Conservation (phyloP, 2,888 invertebrate genomes). For the Pyralis farinalis region DNA sequence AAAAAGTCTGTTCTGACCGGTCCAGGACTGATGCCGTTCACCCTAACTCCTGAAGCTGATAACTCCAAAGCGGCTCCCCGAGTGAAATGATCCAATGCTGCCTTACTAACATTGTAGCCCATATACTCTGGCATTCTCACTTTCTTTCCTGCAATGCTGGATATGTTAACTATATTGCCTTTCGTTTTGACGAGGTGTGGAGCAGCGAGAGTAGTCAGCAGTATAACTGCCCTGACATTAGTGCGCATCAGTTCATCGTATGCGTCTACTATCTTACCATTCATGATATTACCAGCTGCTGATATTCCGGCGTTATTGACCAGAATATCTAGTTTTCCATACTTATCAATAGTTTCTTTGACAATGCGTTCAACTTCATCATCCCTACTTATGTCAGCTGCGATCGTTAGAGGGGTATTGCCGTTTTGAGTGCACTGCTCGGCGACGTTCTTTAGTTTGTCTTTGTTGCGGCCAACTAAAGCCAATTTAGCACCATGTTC, state of each 20-base stretch:
- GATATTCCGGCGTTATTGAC: conserved; percentile 39
- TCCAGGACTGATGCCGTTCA: conserved; percentile 49
- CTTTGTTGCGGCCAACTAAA: conserved; percentile 28
- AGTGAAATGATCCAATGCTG: conserved; percentile 37
- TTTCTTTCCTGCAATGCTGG: conserved; percentile 42
- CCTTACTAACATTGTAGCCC: conserved; percentile 30
- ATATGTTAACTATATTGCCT: conserved; percentile 37
- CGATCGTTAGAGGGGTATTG: conserved; percentile 22
- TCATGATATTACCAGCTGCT: conserved; percentile 14
- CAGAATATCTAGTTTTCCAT: conserved; percentile 34
- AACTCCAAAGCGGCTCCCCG: conserved; percentile 80
- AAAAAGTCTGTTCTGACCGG: conserved; percentile 69
- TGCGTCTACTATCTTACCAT: conserved; percentile 17
- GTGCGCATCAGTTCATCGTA: conserved; percentile 30
- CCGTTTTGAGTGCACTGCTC: conserved; percentile 23
- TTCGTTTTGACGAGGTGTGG: conserved; percentile 30
- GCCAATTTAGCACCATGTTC: conserved; percentile 27
- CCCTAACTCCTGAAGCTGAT: conserved; percentile 86
- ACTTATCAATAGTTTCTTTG: conserved; percentile 26
- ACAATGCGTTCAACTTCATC: conserved; percentile 26
- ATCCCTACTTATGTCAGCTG: conserved; percentile 34
- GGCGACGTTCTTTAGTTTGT: conserved; percentile 22
- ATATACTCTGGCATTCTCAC: conserved; percentile 80
- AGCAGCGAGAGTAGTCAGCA: conserved; percentile 25
- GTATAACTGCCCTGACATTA: conserved; percentile 28